Conservation (phyloP, 2,113 vertebrate species). For the Australoheros scitulus region DNA sequence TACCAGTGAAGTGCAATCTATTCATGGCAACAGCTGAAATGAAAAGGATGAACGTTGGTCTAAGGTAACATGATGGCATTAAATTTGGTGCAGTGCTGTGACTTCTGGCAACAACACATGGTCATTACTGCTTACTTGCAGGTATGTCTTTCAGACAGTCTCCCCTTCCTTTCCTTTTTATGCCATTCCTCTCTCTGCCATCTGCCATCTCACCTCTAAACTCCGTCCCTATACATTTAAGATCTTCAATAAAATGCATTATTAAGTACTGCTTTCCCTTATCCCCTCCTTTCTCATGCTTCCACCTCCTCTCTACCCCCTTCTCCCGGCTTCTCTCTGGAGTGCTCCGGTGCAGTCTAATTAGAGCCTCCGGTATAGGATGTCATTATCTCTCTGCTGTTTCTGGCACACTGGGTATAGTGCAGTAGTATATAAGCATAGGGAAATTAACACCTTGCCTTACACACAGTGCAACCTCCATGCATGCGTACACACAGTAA, state of each 20-base stretch:
- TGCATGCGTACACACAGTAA: slow-evolving; percentile 6
- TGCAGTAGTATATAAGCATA: slow-evolving; percentile 67
- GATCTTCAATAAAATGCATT: slow-evolving; percentile 51
- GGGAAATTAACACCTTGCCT: slow-evolving; percentile 49
- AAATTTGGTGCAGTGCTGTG: slow-evolving; percentile 58
- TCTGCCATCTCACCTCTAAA: slow-evolving; percentile 31
- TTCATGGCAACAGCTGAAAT: slow-evolving; percentile 1
- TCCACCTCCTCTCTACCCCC: slow-evolving; percentile 18
- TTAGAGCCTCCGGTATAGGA: slow-evolving; percentile 75
- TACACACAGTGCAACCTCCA: slow-evolving; percentile 6
- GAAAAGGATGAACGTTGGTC: slow-evolving; percentile 19
- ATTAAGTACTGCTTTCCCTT: slow-evolving; percentile 49
- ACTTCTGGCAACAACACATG: slow-evolving; percentile 57
- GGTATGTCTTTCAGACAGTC: slow-evolving; percentile 20
- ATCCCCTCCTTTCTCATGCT: slow-evolving; percentile 24
- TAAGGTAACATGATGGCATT: slow-evolving; percentile 25
- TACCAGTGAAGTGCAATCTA: neutral
- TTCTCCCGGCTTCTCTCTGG: slow-evolving; percentile 43
- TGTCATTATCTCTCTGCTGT: slow-evolving; percentile 71
- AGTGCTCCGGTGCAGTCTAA: slow-evolving; percentile 70
- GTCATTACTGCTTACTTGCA: slow-evolving; percentile 49
- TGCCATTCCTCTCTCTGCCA: slow-evolving; percentile 10
- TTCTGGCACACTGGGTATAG: slow-evolving; percentile 67
- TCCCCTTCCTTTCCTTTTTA: neutral
- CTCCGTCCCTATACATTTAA: slow-evolving; percentile 41